Conservation (phyloP, 2,797 vertebrate genomes). For the Myotis vivesi region DNA sequence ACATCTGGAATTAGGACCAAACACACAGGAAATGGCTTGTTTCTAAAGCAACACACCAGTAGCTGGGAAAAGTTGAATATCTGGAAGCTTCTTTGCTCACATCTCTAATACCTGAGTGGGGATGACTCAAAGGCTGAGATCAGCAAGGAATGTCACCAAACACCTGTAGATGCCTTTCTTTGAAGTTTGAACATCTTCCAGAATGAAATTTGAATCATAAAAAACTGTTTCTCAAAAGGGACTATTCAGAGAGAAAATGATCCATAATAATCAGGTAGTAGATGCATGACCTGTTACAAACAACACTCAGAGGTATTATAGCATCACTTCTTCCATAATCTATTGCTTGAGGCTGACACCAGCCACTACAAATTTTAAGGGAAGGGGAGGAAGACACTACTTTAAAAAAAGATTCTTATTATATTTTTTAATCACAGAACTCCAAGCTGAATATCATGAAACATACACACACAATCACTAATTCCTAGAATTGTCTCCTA, state of each 20-base stretch:
- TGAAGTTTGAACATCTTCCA: neutral
- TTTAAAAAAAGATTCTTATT: conserved; percentile 48
- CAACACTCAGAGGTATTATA: neutral
- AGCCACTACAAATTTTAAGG: neutral
- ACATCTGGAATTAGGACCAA: neutral
- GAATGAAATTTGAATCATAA: neutral
- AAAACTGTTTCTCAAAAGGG: neutral
- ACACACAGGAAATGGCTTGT: neutral
- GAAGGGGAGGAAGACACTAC: too few relatives aligned
- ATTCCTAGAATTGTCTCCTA: neutral
- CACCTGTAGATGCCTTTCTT: neutral
- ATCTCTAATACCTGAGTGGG: neutral
- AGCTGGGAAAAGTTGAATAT: neutral
- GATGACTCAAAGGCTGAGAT: neutral
- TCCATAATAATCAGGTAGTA: neutral
- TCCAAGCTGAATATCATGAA: neutral
- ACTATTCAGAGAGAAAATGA: neutral
- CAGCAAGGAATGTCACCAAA: neutral
- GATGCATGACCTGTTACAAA: neutral
- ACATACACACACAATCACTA: neutral
- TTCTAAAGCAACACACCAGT: neutral
- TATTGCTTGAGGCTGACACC: neutral
- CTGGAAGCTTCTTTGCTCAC: neutral
- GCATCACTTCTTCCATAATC: neutral
- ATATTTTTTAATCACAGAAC: conserved; percentile 52